These are phyloP conservation scores for Danio rerio DNA, from an alignment of 2,113 vertebrate species.

Conservation along the genomic window DNA sequence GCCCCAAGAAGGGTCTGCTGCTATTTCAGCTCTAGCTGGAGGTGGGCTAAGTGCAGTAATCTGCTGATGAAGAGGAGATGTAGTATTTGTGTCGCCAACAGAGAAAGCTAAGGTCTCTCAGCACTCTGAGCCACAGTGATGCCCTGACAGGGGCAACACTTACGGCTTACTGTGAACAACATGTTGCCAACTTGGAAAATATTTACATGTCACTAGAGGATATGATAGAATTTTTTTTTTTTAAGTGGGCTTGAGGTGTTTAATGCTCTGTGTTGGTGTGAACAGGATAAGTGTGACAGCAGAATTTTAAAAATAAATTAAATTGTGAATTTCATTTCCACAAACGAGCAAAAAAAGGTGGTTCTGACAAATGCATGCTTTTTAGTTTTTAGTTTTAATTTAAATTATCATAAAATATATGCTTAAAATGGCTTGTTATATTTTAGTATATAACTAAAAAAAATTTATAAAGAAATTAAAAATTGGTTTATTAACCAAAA, in stretches of 20 bases:
- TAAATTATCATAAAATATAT: too few species aligned
- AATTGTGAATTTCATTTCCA: too few species aligned
- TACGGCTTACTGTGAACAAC: conserved; percentile 51
- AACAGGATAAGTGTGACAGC: conserved; percentile 57
- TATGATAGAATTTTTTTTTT: neutral
- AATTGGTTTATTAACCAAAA: too few species aligned
- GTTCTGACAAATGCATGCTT: too few species aligned
- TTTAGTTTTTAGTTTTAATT: too few species aligned
- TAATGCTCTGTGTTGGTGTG: conserved; percentile 54
- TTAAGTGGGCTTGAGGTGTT: conserved; percentile 48
- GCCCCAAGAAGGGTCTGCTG: neutral
- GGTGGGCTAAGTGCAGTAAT: conserved; percentile 39
- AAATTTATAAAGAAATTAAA: too few species aligned
- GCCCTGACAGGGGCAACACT: conserved; percentile 51
- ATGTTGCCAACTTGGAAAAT: conserved; percentile 45
- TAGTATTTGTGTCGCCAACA: conserved; percentile 47
- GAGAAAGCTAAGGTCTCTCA: neutral
- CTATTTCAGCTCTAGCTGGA: conserved; percentile 15
- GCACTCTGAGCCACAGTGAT: conserved; percentile 10
- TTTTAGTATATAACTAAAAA: too few species aligned
- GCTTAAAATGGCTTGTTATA: too few species aligned
- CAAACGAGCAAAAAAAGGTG: too few species aligned
- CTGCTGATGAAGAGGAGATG: conserved; percentile 44
- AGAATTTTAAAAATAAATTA: neutral
- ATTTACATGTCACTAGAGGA: conserved; percentile 51